Evolutionary conservation across 2,888 invertebrate genomes (phyloP).

Genomic region (Papilio elwesi): DNA sequence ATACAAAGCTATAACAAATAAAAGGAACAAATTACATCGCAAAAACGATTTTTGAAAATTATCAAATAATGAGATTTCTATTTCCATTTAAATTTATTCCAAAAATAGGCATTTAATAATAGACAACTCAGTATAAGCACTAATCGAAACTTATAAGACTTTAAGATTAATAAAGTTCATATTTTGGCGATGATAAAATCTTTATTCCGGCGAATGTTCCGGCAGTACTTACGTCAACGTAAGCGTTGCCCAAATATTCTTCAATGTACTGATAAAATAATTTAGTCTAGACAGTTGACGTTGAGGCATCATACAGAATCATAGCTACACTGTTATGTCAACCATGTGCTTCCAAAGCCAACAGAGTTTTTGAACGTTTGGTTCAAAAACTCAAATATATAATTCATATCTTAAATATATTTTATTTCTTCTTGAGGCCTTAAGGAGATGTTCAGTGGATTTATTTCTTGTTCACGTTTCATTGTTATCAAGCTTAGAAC

Average conservation of each 20-base stretch:
- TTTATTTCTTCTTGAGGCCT: too few relatives aligned
- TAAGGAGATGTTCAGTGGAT: too few relatives aligned
- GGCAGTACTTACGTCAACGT: constrained; percentile 7
- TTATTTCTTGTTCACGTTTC: too few relatives aligned
- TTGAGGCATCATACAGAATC: neutral
- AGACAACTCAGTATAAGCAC: constrained; percentile 8
- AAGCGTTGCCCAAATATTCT: constrained; percentile 5
- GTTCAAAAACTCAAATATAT: neutral
- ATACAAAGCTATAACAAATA: too few relatives aligned
- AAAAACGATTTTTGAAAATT: too few relatives aligned
- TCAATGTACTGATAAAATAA: constrained; percentile 12
- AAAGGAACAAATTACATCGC: neutral
- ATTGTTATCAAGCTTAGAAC: too few relatives aligned
- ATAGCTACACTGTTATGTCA: neutral
- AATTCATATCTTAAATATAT: too few relatives aligned
- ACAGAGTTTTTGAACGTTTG: too few relatives aligned
- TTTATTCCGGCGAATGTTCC: constrained; percentile 1
- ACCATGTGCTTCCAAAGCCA: neutral
- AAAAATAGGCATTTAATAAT: constrained; percentile 9
- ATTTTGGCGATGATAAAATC: constrained; percentile 3
- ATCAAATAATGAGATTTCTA: neutral
- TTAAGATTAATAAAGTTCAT: neutral
- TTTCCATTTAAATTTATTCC: neutral
- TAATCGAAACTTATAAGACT: neutral
- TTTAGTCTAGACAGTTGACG: constrained; percentile 20